phyloP scores from a whole-genome alignment of 2,113 vertebrate species.

The Brachypodius melanocephalos region DNA sequence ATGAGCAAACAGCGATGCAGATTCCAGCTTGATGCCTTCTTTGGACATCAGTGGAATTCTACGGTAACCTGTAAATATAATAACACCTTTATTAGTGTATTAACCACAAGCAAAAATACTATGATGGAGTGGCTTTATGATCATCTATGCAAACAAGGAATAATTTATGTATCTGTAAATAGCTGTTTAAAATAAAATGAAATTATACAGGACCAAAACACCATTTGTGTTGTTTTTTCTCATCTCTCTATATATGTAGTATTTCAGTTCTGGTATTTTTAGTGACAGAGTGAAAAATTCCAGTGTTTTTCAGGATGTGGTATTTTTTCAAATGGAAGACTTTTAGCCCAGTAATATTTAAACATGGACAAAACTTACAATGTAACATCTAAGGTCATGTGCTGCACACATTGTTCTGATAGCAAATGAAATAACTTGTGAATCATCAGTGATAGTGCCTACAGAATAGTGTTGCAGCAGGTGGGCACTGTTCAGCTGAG shows the following conservation, averaged over 20 bases:
- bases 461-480: neutral
- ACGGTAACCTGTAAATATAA: slow-evolving; percentile 79
- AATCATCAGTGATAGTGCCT: neutral
- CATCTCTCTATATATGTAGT: neutral
- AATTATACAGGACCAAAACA: neutral
- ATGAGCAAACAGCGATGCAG: slow-evolving; percentile 82
- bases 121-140: neutral
- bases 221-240: neutral
- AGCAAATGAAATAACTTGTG: neutral
- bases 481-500: neutral
- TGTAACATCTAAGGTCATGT: neutral
- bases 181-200: neutral
- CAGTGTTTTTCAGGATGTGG: neutral
- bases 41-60: slow-evolving; percentile 77
- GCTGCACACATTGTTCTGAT: neutral
- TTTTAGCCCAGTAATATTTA: neutral
- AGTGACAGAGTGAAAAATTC: neutral
- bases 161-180: neutral
- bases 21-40: slow-evolving; percentile 72
- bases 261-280: neutral
- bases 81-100: neutral
- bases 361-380: neutral
- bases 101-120: neutral
- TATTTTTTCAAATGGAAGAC: neutral
- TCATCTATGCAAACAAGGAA: neutral